phyloP scores from a whole-genome alignment of 1,140 invertebrate species.

The Cotesia glomerata region DNA sequence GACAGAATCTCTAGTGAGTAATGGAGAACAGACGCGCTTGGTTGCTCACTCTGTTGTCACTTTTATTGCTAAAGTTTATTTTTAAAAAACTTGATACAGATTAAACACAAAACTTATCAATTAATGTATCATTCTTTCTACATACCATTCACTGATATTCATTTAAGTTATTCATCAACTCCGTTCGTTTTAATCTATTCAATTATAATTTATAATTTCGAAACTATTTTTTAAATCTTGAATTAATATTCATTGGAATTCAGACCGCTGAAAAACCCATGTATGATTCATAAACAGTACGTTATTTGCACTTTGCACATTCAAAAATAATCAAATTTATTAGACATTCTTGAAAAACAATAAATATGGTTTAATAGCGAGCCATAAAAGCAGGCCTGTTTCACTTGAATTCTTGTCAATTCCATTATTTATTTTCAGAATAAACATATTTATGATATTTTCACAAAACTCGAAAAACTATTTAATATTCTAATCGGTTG shows the following conservation, averaged over 20 bases:
- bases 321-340: neutral
- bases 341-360: neutral
- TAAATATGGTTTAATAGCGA: neutral
- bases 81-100: too few relatives aligned
- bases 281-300: neutral
- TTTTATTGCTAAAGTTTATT: neutral
- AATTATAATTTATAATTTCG: too few relatives aligned
- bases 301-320: neutral
- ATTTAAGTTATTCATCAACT: too few relatives aligned
- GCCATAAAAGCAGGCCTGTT: neutral
- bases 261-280: too few relatives aligned
- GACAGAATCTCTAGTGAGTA: neutral
- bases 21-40: neutral
- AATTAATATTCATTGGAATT: too few relatives aligned
- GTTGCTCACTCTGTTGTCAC: neutral
- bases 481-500: neutral
- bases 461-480: neutral
- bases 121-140: too few relatives aligned
- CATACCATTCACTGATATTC: too few relatives aligned
- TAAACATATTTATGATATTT: neutral
- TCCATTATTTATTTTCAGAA: neutral
- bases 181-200: too few relatives aligned
- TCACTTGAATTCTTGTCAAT: neutral
- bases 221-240: too few relatives aligned
- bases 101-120: too few relatives aligned